phyloP scores from a whole-genome alignment of 2,888 invertebrate genomes.

The Pseudoips prasinana region DNA sequence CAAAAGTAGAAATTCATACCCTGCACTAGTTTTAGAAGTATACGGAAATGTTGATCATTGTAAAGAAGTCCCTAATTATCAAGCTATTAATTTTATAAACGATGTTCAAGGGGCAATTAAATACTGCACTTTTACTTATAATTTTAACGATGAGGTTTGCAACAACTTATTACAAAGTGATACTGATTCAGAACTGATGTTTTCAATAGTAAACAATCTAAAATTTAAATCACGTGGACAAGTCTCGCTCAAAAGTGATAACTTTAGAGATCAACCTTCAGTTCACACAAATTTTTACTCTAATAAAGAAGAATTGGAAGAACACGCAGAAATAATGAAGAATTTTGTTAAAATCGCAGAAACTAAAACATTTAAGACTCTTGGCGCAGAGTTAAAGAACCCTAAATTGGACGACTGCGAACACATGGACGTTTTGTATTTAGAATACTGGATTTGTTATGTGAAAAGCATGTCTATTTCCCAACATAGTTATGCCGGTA shows the following conservation, averaged over 20 bases:
- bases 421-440: conserved; percentile 31
- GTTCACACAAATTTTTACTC: conserved; percentile 81
- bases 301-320: conserved; percentile 71
- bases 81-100: conserved; percentile 27
- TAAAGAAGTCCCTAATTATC: conserved; percentile 64
- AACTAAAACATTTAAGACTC: conserved; percentile 56
- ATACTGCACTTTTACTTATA: conserved; percentile 62
- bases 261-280: conserved; percentile 79
- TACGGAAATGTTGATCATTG: conserved; percentile 81
- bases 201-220: too few species aligned
- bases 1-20: conserved; percentile 29
- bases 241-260: conserved; percentile 71
- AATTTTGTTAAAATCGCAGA: conserved; percentile 47
- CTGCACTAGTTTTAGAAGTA: conserved; percentile 30
- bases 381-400: conserved; percentile 42
- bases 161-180: too few species aligned
- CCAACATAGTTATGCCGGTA: conserved; percentile 86
- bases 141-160: not conserved
- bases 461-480: conserved; percentile 84
- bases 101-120: conserved; percentile 17
- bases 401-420: conserved; percentile 13
- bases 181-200: too few species aligned
- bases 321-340: conserved; percentile 53
- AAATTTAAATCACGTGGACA: conserved; percentile 72
- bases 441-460: conserved; percentile 86